phyloP scores from a whole-genome alignment of 2,113 vertebrate species.

The Xerus inauris region DNA sequence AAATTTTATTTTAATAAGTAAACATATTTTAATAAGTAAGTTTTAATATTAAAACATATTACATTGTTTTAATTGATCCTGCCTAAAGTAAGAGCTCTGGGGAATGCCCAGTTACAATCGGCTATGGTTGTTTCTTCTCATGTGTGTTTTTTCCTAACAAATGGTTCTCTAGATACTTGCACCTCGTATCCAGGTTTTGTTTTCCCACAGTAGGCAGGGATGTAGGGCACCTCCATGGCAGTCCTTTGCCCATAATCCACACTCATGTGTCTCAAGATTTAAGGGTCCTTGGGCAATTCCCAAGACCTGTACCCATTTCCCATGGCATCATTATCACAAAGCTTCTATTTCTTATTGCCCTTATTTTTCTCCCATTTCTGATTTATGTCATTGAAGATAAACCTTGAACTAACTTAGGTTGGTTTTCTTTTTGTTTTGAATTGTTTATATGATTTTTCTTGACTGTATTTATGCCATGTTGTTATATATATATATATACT shows the following conservation, averaged over 20 bases:
- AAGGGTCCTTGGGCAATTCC: neutral
- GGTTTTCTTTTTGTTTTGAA: neutral
- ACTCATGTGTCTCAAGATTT: neutral
- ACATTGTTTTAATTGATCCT: neutral
- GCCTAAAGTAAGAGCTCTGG: neutral
- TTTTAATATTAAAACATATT: too few relatives aligned
- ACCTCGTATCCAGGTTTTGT: neutral
- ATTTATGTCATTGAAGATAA: neutral
- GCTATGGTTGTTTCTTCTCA: neutral
- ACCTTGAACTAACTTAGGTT: neutral
- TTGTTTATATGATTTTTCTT: neutral
- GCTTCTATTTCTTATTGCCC: neutral
- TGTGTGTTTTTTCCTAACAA: neutral
- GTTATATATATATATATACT: neutral
- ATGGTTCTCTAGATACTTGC: neutral
- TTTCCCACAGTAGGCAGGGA: neutral
- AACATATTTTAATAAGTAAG: too few relatives aligned
- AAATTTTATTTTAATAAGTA: too few relatives aligned
- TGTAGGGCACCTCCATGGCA: neutral
- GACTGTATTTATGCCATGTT: neutral
- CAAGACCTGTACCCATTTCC: neutral
- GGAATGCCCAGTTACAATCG: neutral
- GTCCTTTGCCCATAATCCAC: neutral
- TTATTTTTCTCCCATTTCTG: neutral
- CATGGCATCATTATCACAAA: neutral